These are phyloP conservation scores for human DNA, from an alignment of 2,113 vertebrate species.

Conservation along the genomic window GRCh38 chr4:110194001-110194500, in stretches of 20 bases:
- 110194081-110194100: background rate
- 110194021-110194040: constrained; percentile 79
- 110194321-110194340: background rate
- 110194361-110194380: background rate
- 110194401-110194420: background rate
- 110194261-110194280: background rate
- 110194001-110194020: constrained; percentile 89
- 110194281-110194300: background rate
- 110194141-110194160: constrained; percentile 37
- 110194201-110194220: constrained; percentile 16
- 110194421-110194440: background rate
- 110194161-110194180: constrained; percentile 4
- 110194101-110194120: constrained; percentile 44
- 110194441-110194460: background rate
- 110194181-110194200: background rate
- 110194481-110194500: constrained; percentile 9
- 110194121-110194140: background rate
- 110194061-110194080: constrained; percentile 64
- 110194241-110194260: constrained; percentile 5
- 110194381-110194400: constrained; percentile 29
- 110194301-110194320: background rate
- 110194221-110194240: constrained; percentile 22
- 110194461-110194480: background rate
- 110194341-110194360: background rate
- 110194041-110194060: constrained; percentile 73